Evolutionary conservation across 2,113 vertebrate species (phyloP), one percentile per base, ranked within the genome.

Genomic region (Hyaena hyaena): DNA sequence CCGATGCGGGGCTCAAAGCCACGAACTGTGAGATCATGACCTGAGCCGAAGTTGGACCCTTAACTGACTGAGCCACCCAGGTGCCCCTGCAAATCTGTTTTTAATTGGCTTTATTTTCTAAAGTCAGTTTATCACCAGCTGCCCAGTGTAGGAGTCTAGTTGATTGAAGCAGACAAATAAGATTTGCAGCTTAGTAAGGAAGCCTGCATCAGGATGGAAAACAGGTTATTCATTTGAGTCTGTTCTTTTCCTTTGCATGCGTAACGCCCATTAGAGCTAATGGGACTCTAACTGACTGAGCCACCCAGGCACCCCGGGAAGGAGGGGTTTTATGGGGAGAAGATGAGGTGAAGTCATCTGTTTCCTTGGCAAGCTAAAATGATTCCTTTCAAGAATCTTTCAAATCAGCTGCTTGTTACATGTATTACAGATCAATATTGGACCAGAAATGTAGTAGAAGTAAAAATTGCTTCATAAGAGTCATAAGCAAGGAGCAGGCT

Each of bases 231-330:
- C 97, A 93, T 76, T 80, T 84, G 6, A 88, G 53, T 65, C 43
- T 95, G 93, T 94, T 96, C 28, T 94, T 45, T 93, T 98, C 86
- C 97, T 98, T 95, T 88, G 63, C 90, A 96, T 96, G 90, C 87
- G 74, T 85, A 97, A 79, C 66, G 90, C 23, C 33, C 79, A 97
- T 96, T 94, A 97, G 95, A 86, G 90, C 45, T 96, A 97, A 96
- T 94, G 63, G 89, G n/a, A n/a, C n/a, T n/a, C n/a, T 39, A 39
- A 39, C 39, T 3, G 0, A 39, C 39, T 39, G 39, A 39, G 39
- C 39, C 39, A 39, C 39, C 39, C 39, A 39, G 39, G 48, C 35
- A 83, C 61, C 43, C 43, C 43, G 53, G 43, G 50, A 50, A 26
- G 45, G 68, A 73, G 66, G 35, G 39, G 39, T 81, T 86, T 68